A percentile compares a stretch with the other conserved stretches of the same genome.
These are phyloP conservation scores for Drosophila dives DNA, from an alignment of 2,888 invertebrate species.

Conservation along the genomic window DNA sequence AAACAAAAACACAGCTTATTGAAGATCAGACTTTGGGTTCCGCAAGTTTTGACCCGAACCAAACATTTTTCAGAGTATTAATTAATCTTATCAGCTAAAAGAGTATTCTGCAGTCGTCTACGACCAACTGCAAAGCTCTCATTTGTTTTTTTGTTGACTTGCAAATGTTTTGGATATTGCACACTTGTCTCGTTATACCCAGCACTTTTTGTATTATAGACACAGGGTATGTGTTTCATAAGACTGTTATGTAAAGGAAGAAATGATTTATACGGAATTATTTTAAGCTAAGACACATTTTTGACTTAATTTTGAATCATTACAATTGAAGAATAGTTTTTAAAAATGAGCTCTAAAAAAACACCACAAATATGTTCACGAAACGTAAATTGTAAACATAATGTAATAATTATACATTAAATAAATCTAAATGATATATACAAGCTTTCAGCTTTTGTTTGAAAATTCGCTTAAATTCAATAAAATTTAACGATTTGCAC, in stretches of 20 bases:
- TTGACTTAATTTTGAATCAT: no score
- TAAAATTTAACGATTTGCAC: background rate
- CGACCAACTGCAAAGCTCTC: background rate
- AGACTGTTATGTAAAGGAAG: background rate
- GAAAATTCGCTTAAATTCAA: background rate
- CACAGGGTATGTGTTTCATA: background rate
- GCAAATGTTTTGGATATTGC: slow-evolving; percentile 52
- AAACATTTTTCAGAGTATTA: background rate
- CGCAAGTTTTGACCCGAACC: background rate
- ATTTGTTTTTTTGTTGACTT: slow-evolving; percentile 19
- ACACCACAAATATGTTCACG: background rate
- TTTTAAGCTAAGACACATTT: background rate
- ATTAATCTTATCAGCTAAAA: background rate
- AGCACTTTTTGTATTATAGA: background rate
- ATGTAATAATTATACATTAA: background rate
- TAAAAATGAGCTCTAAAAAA: background rate
- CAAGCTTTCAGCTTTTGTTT: background rate
- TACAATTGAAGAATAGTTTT: background rate
- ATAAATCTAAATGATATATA: background rate
- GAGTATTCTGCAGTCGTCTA: background rate
- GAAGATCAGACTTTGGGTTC: no score
- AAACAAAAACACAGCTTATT: no score
- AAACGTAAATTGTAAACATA: background rate
- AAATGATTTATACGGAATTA: background rate
- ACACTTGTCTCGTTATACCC: slow-evolving; percentile 31